phyloP scores from a whole-genome alignment of 2,113 vertebrate genomes.

The Bombycilla garrulus region DNA sequence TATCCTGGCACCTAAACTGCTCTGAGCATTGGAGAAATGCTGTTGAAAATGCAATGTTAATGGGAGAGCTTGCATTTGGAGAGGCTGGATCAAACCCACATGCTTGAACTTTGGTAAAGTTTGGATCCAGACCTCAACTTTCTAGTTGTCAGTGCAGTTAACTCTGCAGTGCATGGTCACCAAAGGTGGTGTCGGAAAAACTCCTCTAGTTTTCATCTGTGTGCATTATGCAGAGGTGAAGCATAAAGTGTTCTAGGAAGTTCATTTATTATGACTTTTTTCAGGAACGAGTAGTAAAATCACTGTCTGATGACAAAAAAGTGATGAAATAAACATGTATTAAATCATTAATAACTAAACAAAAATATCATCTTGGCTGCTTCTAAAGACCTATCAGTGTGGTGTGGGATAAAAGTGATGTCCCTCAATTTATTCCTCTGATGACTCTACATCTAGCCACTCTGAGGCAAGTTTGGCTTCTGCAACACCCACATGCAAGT shows the following conservation, averaged over 20 bases:
- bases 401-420: not conserved
- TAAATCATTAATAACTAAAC: constrained; percentile 28
- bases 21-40: not conserved
- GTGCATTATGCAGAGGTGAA: not conserved
- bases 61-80: not conserved
- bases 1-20: not conserved
- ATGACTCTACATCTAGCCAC: not conserved
- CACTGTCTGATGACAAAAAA: not conserved
- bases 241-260: not conserved
- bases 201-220: not conserved
- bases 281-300: not conserved
- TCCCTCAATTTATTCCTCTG: not conserved
- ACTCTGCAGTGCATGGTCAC: not conserved
- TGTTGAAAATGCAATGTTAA: not conserved
- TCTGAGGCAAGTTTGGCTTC: constrained; percentile 11
- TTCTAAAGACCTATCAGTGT: not conserved
- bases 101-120: not conserved
- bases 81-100: not conserved
- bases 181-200: not conserved
- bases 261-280: not conserved
- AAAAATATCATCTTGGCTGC: not conserved
- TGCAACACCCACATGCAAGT: not conserved
- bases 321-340: constrained; percentile 29
- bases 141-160: not conserved
- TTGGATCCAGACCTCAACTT: not conserved